These are phyloP conservation scores for Vanessa tameamea DNA, from an alignment of 1,140 invertebrate species.

Conservation along the genomic window DNA sequence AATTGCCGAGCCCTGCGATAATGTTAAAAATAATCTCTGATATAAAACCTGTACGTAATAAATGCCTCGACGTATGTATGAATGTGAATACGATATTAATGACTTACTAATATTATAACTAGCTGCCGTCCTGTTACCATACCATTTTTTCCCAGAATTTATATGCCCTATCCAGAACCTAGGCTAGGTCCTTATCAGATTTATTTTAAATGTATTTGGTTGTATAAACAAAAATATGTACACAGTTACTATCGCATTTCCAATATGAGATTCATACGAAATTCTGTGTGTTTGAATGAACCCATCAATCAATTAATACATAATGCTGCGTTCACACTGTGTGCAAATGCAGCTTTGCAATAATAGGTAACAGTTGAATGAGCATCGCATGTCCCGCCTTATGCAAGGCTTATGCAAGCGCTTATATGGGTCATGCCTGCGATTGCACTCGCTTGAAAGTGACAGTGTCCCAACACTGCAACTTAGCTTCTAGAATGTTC, in stretches of 20 bases:
- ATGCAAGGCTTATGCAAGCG: constrained; percentile 17
- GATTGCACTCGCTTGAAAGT: constrained; percentile 3
- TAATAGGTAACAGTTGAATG: constrained; percentile 22
- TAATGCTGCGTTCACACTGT: too few species aligned
- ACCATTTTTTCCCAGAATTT: too few species aligned
- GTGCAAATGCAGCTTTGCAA: not conserved
- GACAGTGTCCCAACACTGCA: constrained; percentile 20
- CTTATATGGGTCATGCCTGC: constrained; percentile 15
- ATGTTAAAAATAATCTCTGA: constrained; percentile 1
- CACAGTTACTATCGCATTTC: too few species aligned
- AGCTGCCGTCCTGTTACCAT: too few species aligned
- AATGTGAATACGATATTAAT: not conserved
- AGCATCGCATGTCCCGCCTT: constrained; percentile 12
- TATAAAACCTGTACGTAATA: not conserved
- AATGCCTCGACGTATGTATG: not conserved
- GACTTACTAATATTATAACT: too few species aligned
- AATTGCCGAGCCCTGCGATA: not conserved
- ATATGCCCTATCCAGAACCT: too few species aligned
- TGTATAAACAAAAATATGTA: too few species aligned
- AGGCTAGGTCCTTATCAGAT: too few species aligned
- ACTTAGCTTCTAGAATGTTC: constrained; percentile 3
- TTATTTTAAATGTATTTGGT: too few species aligned
- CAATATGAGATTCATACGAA: too few species aligned
- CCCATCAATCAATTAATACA: too few species aligned
- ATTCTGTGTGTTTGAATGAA: too few species aligned